phyloP scores from a whole-genome alignment of 2,888 invertebrate species.

The Agrotis segetum region DNA sequence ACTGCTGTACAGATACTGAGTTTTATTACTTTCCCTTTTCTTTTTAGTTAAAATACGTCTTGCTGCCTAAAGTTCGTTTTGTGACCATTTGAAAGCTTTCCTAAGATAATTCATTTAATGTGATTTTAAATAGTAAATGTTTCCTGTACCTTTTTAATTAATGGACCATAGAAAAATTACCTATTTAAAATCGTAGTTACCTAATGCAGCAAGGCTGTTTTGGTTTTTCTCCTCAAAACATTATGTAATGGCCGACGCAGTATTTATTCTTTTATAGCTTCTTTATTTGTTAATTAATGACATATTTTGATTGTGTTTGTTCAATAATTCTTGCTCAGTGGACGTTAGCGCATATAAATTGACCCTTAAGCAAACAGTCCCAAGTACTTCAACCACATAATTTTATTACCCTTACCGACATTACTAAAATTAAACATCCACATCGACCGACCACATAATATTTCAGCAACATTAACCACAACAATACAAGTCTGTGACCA shows the following conservation, averaged over 20 bases:
- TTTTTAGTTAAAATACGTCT: too few species aligned
- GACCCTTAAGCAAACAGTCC: neutral
- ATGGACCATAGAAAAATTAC: neutral
- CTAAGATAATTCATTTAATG: too few species aligned
- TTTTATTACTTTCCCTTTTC: constrained; percentile 1
- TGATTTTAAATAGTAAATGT: too few species aligned
- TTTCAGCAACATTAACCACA: constrained; percentile 61
- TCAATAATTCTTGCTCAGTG: neutral
- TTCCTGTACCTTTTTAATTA: neutral
- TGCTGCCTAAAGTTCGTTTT: neutral
- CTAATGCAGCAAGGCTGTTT: neutral
- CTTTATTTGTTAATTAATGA: too few species aligned
- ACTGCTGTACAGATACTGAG: neutral
- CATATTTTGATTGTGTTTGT: too few species aligned
- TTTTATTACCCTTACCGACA: constrained; percentile 9
- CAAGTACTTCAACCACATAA: neutral
- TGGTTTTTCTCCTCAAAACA: neutral
- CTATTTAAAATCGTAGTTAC: neutral
- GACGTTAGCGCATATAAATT: neutral
- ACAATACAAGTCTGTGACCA: constrained; percentile 50
- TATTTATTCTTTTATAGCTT: neutral
- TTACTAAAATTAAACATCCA: constrained; percentile 49
- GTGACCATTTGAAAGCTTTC: neutral
- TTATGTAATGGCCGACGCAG: neutral
- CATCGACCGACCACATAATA: constrained; percentile 26